A percentile compares a stretch with the other conserved stretches of the same genome.
phyloP scores from a whole-genome alignment of 2,113 vertebrate species.

The Astur gentilis region DNA sequence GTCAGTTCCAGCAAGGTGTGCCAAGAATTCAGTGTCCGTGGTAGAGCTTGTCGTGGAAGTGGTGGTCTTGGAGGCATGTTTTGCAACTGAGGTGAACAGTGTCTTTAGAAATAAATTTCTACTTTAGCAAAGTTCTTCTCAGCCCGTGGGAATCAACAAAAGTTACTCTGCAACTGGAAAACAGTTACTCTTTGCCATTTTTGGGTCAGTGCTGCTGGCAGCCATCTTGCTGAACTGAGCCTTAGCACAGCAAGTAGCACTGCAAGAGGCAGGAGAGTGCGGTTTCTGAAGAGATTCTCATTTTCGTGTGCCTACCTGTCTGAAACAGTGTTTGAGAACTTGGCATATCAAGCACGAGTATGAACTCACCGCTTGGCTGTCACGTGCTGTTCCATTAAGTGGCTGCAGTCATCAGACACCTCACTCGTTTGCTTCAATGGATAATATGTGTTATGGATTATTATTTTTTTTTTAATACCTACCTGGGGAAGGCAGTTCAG shows the following conservation, averaged over 20 bases:
- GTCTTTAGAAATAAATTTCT: neutral
- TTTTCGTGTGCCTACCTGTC: neutral
- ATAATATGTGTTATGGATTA: neutral
- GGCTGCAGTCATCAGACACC: neutral
- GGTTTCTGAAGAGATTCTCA: neutral
- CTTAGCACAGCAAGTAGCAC: neutral
- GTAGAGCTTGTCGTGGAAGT: neutral
- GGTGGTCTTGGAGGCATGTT: rapidly evolving
- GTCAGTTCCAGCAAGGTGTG: neutral
- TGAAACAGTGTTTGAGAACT: neutral
- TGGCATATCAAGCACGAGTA: rapidly evolving
- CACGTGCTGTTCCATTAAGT: neutral
- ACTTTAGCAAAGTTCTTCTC: neutral
- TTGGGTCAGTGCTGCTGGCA: neutral
- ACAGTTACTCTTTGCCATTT: neutral
- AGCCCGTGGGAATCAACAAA: neutral
- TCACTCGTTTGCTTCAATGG: neutral
- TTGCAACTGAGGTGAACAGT: neutral
- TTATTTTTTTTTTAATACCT: neutral
- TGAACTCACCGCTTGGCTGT: neutral
- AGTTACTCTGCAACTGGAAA: neutral
- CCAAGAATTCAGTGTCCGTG: rapidly evolving
- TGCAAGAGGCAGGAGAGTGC: neutral
- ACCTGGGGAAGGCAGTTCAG: neutral
- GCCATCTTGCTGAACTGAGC: neutral